phyloP scores from a whole-genome alignment of 2,797 vertebrate species.

The Karalla daura region DNA sequence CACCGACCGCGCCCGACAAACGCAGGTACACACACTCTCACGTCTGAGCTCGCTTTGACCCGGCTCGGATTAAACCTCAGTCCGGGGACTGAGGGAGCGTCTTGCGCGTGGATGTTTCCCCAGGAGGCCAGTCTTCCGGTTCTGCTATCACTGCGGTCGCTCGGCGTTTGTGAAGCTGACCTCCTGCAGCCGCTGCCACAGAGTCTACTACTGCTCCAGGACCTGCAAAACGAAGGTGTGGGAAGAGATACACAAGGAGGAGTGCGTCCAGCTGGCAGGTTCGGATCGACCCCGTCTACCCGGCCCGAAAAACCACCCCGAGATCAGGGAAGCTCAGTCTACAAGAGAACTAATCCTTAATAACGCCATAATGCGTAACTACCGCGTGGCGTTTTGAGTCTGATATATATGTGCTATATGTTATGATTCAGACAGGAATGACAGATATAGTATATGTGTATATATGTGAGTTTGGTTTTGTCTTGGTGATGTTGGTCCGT shows the following conservation, averaged over 20 bases:
- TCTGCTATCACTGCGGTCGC: constrained; percentile 88
- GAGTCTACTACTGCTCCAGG: constrained; percentile 85
- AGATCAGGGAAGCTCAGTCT: neutral
- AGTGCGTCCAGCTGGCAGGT: constrained; percentile 76
- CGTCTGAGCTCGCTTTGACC: no score
- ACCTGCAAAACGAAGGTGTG: constrained; percentile 84
- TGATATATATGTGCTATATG: neutral
- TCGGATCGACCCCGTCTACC: constrained; percentile 19
- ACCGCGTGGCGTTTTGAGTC: constrained; percentile 13
- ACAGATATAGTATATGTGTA: no score
- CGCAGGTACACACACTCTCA: constrained; percentile 20
- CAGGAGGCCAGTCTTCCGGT: constrained; percentile 81
- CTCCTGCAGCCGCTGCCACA: constrained; percentile 81
- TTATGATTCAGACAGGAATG: no score
- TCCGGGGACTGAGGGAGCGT: no score
- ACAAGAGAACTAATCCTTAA: constrained; percentile 5
- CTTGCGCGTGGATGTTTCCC: neutral
- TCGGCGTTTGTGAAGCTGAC: constrained; percentile 80
- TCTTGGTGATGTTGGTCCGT: neutral
- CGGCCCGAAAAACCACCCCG: neutral
- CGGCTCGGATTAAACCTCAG: no score
- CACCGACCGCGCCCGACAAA: neutral
- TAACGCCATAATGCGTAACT: neutral
- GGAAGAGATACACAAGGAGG: constrained; percentile 81
- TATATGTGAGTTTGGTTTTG: constrained; percentile 2